phyloP scores from a whole-genome alignment of 2,797 vertebrate species.

The Phoebastria nigripes region DNA sequence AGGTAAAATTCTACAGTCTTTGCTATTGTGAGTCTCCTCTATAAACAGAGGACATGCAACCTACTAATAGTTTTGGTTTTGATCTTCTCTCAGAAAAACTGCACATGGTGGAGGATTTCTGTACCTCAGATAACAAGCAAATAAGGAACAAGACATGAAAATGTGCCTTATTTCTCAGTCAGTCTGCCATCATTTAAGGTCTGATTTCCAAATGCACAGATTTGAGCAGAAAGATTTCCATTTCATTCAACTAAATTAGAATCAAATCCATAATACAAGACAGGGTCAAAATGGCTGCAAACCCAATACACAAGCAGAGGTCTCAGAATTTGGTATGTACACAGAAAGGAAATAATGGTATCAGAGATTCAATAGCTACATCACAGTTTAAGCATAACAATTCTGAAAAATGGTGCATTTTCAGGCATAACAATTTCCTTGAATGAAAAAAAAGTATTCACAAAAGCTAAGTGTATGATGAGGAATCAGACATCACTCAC shows the following conservation, averaged over 20 bases:
- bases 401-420: background rate
- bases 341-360: background rate
- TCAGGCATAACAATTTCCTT: background rate
- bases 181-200: background rate
- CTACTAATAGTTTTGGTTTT: background rate
- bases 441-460: background rate
- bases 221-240: background rate
- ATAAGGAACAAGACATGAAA: background rate
- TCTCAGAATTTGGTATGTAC: background rate
- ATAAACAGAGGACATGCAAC: background rate
- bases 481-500: background rate
- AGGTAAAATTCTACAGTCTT: background rate
- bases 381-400: background rate
- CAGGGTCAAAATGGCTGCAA: background rate
- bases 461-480: background rate
- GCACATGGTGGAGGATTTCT: background rate
- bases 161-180: background rate
- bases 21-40: background rate
- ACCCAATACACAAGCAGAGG: background rate
- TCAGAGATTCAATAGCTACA: background rate
- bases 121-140: background rate
- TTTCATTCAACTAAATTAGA: background rate
- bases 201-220: background rate
- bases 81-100: background rate
- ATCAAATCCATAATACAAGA: background rate